A percentile compares a stretch with the other conserved stretches of the same genome.
phyloP scores from a whole-genome alignment of 2,888 invertebrate genomes.

The Cylloceria caligata region DNA sequence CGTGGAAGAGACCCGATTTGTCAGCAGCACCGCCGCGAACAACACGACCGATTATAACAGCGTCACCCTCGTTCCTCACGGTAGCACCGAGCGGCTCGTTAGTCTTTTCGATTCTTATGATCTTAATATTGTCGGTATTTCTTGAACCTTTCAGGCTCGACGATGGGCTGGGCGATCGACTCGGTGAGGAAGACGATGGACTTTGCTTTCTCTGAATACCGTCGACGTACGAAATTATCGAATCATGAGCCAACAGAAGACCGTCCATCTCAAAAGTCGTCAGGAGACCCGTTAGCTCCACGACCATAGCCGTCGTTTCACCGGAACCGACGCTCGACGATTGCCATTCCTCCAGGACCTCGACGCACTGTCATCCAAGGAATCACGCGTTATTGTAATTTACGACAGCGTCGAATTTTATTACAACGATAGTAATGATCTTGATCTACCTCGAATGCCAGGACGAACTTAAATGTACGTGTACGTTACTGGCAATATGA shows the following conservation, averaged over 20 bases:
- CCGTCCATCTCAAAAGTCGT: slow-evolving; percentile 96
- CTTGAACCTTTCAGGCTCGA: slow-evolving; percentile 82
- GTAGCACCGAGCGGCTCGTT: slow-evolving; percentile 96
- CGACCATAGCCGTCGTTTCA: slow-evolving; percentile 87
- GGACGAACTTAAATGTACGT: not conserved
- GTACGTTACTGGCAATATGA: slow-evolving; percentile 34
- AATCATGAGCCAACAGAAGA: slow-evolving; percentile 95
- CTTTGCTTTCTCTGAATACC: slow-evolving; percentile 86
- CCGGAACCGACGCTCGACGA: slow-evolving; percentile 84
- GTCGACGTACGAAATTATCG: slow-evolving; percentile 91
- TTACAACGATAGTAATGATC: not conserved
- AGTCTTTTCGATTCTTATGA: slow-evolving; percentile 98
- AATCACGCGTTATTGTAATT: not conserved
- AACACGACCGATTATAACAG: slow-evolving; percentile 97
- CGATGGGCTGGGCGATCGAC: slow-evolving; percentile 83
- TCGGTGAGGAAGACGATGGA: slow-evolving; percentile 83
- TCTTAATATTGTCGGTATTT: slow-evolving; percentile 92
- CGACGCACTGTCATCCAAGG: slow-evolving; percentile 88
- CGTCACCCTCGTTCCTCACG: slow-evolving; percentile 96
- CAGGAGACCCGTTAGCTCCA: slow-evolving; percentile 93
- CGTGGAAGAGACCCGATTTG: slow-evolving; percentile 96
- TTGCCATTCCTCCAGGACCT: slow-evolving; percentile 91
- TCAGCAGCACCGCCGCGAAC: slow-evolving; percentile 99
- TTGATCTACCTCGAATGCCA: not conserved
- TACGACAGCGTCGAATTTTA: not conserved